A percentile compares a stretch with the other conserved stretches of the same genome.
Conservation (phyloP, 2,888 invertebrate species). For the Cordilura impudica region DNA sequence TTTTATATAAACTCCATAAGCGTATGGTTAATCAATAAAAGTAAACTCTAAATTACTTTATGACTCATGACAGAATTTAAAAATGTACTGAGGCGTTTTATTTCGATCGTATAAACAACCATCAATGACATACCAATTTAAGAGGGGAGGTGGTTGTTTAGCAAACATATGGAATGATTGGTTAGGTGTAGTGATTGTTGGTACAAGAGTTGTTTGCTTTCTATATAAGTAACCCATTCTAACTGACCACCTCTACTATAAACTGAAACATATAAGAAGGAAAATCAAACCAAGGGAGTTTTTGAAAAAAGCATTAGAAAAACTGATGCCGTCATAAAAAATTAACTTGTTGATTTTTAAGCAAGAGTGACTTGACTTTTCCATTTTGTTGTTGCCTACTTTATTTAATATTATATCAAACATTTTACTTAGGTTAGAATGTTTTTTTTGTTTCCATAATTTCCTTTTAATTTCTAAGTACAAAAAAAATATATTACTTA, state of each 20-base stretch:
- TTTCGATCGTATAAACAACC: conserved; percentile 34
- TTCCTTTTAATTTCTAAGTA: conserved; percentile 36
- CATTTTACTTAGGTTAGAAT: background rate
- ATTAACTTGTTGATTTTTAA: background rate
- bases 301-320: no score
- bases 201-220: no score
- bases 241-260: background rate
- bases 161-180: background rate
- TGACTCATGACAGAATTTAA: conserved; percentile 15
- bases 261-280: background rate
- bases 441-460: background rate
- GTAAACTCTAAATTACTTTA: conserved; percentile 23
- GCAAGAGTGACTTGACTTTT: background rate
- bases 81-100: conserved; percentile 30
- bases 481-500: conserved; percentile 25
- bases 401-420: background rate
- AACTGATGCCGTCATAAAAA: no score
- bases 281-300: background rate
- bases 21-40: conserved; percentile 1
- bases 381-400: background rate
- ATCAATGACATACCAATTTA: conserved; percentile 39
- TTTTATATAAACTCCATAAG: no score
- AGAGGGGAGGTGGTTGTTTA: conserved; percentile 14
- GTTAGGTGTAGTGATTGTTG: background rate
- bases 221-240: background rate